Base-by-base conservation (phyloP, 2,888 invertebrate species). In the Hylaea fasciaria region DNA sequence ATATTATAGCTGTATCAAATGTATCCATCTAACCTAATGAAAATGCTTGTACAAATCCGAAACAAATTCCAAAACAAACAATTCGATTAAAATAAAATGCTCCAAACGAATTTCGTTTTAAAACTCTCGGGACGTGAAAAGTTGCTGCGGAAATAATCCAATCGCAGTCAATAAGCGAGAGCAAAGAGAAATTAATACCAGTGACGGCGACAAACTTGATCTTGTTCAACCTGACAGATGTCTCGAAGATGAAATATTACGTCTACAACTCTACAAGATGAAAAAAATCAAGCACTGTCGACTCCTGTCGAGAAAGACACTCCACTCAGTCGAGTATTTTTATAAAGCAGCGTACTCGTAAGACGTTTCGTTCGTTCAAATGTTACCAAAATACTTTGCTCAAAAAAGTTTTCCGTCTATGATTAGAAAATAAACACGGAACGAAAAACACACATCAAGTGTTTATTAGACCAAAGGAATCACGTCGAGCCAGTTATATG, bases 171-270 rank as follows among this genome's bases (percentile, higher is more conserved):
- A 86, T 89, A 86, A 87, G 81, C 77, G 75, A 77, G 76, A 82
- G 87, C 78, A 81, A 82, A 83, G 77, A 83, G 80, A 87, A 87
- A 88, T 89, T 89, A 88, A 87, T 87, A 89, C 80, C 75, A 79
- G 81, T 79, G 80, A 79, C 80, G 76, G 78, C 81, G 80, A 86
- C 88, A 85, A 84, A 86, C 82, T 85, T 82, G 83, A 84, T 85
- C 83, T 82, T 79, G 85, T 85, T 81, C 80, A 72, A 65, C 80
- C 76, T 87, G 87, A 89, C 88, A 88, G 83, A 84, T 83, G 87
- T 86, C 85, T 72, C 70, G 62, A 69, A 83, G 79, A 88, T 87
- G 87, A 87, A 88, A 87, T 66, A 67, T 67, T 69, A 57, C 58
- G 57, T 68, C 63, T 58, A 50, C 61, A 62, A 57, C 56, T 68